These are phyloP conservation scores for Malacoctenus gilli DNA, from an alignment of 2,797 vertebrate genomes.

Conservation along the genomic window DNA sequence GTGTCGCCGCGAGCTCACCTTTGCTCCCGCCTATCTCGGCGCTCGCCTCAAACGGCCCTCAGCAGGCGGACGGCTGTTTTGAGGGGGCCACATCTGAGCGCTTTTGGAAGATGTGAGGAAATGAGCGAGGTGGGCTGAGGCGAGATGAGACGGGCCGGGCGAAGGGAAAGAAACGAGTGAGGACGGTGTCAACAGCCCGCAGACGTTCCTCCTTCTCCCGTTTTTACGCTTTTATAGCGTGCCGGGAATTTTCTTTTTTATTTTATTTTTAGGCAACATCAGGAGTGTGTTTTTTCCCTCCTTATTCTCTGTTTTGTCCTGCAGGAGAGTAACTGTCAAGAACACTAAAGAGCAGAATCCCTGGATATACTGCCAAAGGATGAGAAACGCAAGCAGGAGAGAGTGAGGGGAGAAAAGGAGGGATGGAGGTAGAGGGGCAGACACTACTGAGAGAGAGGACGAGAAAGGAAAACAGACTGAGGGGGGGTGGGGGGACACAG, in stretches of 20 bases:
- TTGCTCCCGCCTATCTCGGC: too few species aligned
- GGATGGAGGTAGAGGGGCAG: not conserved
- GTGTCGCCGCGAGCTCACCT: too few species aligned
- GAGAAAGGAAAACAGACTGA: slow-evolving; percentile 10
- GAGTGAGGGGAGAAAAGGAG: slow-evolving; percentile 2
- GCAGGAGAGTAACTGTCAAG: slow-evolving; percentile 67
- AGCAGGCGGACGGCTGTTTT: slow-evolving; percentile 25
- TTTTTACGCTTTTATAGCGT: slow-evolving; percentile 41
- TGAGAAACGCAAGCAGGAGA: slow-evolving; percentile 34
- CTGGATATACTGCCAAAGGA: slow-evolving; percentile 48
- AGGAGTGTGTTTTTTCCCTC: slow-evolving; percentile 32
- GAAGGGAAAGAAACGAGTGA: slow-evolving; percentile 18
- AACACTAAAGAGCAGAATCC: slow-evolving; percentile 68
- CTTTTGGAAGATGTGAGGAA: slow-evolving; percentile 26
- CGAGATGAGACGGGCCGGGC: slow-evolving; percentile 4
- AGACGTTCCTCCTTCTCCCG: slow-evolving; percentile 34
- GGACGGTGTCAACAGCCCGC: slow-evolving; percentile 41
- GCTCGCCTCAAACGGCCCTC: slow-evolving; percentile 12
- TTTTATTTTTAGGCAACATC: slow-evolving; percentile 36
- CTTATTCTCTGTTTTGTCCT: slow-evolving; percentile 60
- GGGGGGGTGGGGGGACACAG: too few species aligned
- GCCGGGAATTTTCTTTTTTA: slow-evolving; percentile 6
- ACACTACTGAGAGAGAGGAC: not conserved
- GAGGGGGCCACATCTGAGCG: slow-evolving; percentile 44
- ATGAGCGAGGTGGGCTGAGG: not conserved